Base-by-base conservation (phyloP, 2,888 invertebrate species). In the Euplagia quadripunctaria region DNA sequence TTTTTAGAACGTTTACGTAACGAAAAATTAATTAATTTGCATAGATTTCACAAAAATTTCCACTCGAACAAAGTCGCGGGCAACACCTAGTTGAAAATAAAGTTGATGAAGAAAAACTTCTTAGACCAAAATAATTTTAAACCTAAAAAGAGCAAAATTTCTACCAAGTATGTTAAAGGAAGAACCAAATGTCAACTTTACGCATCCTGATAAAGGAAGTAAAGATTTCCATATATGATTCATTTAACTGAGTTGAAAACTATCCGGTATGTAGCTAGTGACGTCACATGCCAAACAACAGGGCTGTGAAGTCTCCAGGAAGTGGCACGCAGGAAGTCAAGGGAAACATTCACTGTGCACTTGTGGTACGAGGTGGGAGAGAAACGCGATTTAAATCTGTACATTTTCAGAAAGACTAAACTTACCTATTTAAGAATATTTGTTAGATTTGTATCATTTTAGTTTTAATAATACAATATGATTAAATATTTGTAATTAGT, bases 231-330 rank as follows among this genome's bases (percentile, higher is more conserved):
- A 78, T 77, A 80, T 64, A 82, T 77, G 76, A 80, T 79, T 82
- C 79, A 79, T 82, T 85, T 83, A 73, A 74, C 71, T 63, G 78
- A 75, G 84, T 83, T 79, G 70, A 76, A 73, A 77, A 83, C 85
- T 86, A 80, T 63, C 71, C 55, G 79, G 74, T 74, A 70, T 78
- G 81, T 82, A 85, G 85, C 82, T 64, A 52, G 67, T 43, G 85
- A 85, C 89, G 85, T 88, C 89, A 90, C 88, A 88, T 88, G 89
- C 85, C 88, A 88, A 88, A 90, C 89, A 89, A 88, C 90, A 86
- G 88, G 89, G 84, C 91, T 93, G 94, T 86, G 90, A 89, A 89
- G 91, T 90, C 91, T 92, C 91, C 93, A 92, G 94, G 94, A 94
- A 94, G 90, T 86, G 84, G 88, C 86, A 89, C 88, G 84, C 92